Conservation (phyloP, 1,140 invertebrate genomes). For the Drosophila ficusphila region DNA sequence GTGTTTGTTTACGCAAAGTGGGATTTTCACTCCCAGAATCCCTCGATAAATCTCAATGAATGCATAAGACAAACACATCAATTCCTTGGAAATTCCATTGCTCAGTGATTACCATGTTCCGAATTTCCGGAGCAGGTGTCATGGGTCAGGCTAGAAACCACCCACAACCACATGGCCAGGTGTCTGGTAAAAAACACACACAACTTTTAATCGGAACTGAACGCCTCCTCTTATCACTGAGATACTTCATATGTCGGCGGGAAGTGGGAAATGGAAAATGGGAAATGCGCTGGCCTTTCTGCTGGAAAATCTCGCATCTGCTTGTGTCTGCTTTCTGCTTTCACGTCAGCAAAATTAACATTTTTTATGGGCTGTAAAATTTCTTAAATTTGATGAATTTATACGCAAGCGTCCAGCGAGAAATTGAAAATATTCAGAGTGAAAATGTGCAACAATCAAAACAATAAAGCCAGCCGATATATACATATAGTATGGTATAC, state of each 20-base stretch:
- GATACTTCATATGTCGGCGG: constrained; percentile 44
- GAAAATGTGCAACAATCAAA: constrained; percentile 50
- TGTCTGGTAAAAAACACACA: constrained; percentile 13
- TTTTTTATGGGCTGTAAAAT: constrained; percentile 77
- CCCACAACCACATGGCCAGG: constrained; percentile 21
- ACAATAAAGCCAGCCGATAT: constrained; percentile 21
- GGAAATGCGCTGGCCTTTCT: constrained; percentile 28
- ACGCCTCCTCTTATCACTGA: constrained; percentile 56
- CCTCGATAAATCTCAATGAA: constrained; percentile 11
- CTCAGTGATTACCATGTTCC: constrained; percentile 48
- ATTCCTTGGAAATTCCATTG: constrained; percentile 68
- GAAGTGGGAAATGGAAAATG: not conserved
- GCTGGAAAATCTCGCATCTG: constrained; percentile 33
- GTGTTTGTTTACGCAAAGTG: constrained; percentile 5
- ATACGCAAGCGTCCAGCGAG: constrained; percentile 49
- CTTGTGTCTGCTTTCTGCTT: constrained; percentile 7
- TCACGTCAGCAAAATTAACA: constrained; percentile 70
- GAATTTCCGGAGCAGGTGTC: constrained; percentile 49
- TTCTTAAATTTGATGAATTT: constrained; percentile 76
- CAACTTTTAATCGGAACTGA: constrained; percentile 63
- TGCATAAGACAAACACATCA: constrained; percentile 24
- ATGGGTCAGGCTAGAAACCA: constrained; percentile 36
- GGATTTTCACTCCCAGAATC: constrained; percentile 1
- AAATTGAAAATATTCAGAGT: constrained; percentile 33
- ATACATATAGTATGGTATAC: constrained; percentile 11